These are phyloP conservation scores for Drosophila infuscata DNA, from an alignment of 2,888 invertebrate species.

Conservation along the genomic window DNA sequence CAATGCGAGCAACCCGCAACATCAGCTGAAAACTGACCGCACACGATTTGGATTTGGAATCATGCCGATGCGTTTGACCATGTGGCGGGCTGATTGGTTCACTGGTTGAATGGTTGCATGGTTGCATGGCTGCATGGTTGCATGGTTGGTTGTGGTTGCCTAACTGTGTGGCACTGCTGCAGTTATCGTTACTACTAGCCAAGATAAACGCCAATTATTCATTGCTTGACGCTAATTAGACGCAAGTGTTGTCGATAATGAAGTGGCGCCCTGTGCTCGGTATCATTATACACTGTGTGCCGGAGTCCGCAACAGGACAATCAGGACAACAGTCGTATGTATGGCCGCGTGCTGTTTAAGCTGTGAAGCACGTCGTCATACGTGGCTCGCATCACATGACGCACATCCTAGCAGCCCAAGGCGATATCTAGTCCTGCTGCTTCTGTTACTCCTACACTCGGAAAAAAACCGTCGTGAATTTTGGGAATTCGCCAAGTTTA, in stretches of 20 bases:
- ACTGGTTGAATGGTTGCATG: constrained; percentile 20
- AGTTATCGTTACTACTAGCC: constrained; percentile 3
- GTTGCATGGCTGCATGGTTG: constrained; percentile 12
- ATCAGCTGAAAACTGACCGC: constrained; percentile 41
- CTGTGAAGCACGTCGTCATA: constrained; percentile 72
- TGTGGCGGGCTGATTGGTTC: constrained; percentile 33
- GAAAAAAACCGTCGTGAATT: not conserved
- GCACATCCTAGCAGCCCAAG: constrained; percentile 13
- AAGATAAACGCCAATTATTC: constrained; percentile 61
- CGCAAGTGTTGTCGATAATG: constrained; percentile 70
- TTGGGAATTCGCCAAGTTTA: not conserved
- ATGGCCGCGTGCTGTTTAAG: constrained; percentile 58
- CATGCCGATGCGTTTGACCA: constrained; percentile 42
- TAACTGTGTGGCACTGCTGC: constrained; percentile 7
- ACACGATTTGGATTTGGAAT: constrained; percentile 46
- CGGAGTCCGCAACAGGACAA: constrained; percentile 4
- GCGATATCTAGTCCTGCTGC: constrained; percentile 24
- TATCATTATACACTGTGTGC: constrained; percentile 40
- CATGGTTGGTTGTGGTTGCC: constrained; percentile 9
- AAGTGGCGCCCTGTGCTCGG: constrained; percentile 50
- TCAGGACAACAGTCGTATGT: constrained; percentile 14
- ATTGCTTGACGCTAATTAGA: constrained; percentile 69
- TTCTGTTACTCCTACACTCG: constrained; percentile 9
- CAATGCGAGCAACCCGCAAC: constrained; percentile 25
- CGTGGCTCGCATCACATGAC: constrained; percentile 64